Conservation (phyloP, 2,888 invertebrate genomes). For the Helleia helle region DNA sequence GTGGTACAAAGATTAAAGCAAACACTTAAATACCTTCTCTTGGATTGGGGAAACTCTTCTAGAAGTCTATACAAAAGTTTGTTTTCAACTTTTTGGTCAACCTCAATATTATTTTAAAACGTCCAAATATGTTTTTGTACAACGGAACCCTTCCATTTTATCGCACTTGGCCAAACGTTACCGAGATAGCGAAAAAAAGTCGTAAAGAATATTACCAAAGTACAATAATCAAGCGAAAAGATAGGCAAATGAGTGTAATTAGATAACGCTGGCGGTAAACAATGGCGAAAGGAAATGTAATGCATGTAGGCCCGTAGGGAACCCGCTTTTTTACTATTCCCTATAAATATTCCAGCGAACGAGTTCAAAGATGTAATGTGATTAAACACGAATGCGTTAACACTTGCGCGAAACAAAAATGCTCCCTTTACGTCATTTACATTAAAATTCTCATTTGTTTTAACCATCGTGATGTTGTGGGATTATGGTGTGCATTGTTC, state of each 20-base stretch:
- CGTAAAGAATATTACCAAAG: neutral
- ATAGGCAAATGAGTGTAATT: slow-evolving; percentile 7
- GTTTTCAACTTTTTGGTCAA: no score
- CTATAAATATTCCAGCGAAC: slow-evolving; percentile 27
- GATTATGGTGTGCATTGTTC: no score
- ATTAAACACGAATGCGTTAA: slow-evolving; percentile 30
- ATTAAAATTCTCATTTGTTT: slow-evolving; percentile 9
- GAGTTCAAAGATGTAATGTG: slow-evolving; percentile 37
- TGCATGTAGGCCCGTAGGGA: slow-evolving; percentile 7
- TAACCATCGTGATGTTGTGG: no score
- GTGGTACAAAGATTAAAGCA: no score
- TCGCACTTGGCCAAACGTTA: no score
- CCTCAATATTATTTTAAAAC: no score
- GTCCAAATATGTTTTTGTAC: no score
- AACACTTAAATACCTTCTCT: no score
- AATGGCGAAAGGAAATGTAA: slow-evolving; percentile 4
- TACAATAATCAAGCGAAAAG: slow-evolving; percentile 7
- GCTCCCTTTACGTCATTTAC: slow-evolving; percentile 3
- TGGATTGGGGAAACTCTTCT: no score
- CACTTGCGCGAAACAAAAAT: slow-evolving; percentile 9
- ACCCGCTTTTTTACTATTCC: slow-evolving; percentile 5
- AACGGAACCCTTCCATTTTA: no score
- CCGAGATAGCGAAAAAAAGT: neutral
- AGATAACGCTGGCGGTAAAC: neutral
- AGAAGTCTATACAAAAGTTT: no score